Evolutionary conservation across 2,113 vertebrate species (phyloP), one percentile per base, ranked within the genome.

Genomic region (Rhinolophus sinicus): DNA sequence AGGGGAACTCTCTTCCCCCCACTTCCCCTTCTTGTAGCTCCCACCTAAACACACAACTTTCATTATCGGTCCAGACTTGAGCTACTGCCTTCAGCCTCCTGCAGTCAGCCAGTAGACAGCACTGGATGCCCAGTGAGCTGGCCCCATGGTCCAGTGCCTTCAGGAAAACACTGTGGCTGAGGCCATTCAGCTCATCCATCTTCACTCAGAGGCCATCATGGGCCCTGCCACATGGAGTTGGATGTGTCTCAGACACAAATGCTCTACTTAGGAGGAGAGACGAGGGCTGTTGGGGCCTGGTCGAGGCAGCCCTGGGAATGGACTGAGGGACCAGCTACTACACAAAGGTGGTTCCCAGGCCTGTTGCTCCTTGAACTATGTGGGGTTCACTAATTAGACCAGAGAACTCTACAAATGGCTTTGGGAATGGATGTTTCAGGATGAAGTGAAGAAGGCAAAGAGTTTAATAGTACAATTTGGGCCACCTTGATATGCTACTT

Each of bases 141-240:
- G 76, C 10, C 1, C 26, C 16, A 1, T 0, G 11, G 24, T 8
- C 33, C 44, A 0, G 38, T 16, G 8, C 26, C 87, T 62, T 21
- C 12, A 38, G 62, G 30, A 26, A 50, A 30, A 93, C 47, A 47
- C 26, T 11, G 28, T 18, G 33, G 60, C 54, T n/a, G 11, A 62
- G 35, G 24, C 24, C 44, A 33, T 47, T 24, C 5, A 0, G 50
- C 35, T 82, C 70, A 8, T 10, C 44, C 44, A n/a, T 35, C 65
- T 58, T 56, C 38, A 14, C 30, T 40, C 58, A 38, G 28, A 47
- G n/a, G 78, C 50, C 72, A 54, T 13, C 1, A 1, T 0, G 15
- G 22, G 24, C 38, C 47, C 58, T 77, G 60, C 26, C 69, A 28
- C 14, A 0, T 24, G 18, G 40, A 88, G 69, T 0, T 38, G 40